phyloP scores from a whole-genome alignment of 2,113 vertebrate species.

The Toxotes jaculatrix region DNA sequence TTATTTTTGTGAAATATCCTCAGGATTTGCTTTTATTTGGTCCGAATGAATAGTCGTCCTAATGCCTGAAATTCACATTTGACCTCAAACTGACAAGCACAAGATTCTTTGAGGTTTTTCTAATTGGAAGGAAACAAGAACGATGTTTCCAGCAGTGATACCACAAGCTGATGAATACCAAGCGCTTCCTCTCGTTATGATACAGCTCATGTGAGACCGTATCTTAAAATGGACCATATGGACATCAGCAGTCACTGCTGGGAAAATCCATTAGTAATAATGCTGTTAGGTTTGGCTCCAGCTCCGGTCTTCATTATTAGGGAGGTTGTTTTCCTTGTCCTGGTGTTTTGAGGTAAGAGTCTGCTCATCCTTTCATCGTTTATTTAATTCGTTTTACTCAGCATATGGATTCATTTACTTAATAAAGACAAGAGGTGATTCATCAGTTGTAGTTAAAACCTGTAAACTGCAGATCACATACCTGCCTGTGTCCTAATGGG shows the following conservation, averaged over 20 bases:
- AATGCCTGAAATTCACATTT: not conserved
- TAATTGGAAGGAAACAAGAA: not conserved
- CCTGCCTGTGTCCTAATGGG: too few relatives aligned
- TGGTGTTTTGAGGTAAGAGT: not conserved
- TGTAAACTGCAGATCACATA: too few relatives aligned
- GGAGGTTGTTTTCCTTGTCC: not conserved
- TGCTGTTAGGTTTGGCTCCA: constrained; percentile 36
- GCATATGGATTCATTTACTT: too few relatives aligned
- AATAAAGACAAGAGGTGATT: too few relatives aligned
- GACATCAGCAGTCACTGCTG: constrained; percentile 32
- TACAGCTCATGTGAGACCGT: constrained; percentile 13
- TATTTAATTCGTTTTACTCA: too few relatives aligned
- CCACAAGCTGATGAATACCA: constrained; percentile 1
- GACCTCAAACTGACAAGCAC: too few relatives aligned
- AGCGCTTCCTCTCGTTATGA: constrained; percentile 5
- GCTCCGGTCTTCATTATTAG: constrained; percentile 14
- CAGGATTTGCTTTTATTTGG: too few relatives aligned
- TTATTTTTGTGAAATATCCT: not conserved
- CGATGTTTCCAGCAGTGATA: not conserved
- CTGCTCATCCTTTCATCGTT: too few relatives aligned
- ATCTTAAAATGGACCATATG: constrained; percentile 17
- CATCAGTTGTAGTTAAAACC: not conserved
- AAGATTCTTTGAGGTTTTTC: too few relatives aligned
- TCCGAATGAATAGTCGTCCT: too few relatives aligned
- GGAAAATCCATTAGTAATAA: constrained; percentile 19